Conservation (phyloP, 2,797 vertebrate species). For the Urosaurus nigricauda region DNA sequence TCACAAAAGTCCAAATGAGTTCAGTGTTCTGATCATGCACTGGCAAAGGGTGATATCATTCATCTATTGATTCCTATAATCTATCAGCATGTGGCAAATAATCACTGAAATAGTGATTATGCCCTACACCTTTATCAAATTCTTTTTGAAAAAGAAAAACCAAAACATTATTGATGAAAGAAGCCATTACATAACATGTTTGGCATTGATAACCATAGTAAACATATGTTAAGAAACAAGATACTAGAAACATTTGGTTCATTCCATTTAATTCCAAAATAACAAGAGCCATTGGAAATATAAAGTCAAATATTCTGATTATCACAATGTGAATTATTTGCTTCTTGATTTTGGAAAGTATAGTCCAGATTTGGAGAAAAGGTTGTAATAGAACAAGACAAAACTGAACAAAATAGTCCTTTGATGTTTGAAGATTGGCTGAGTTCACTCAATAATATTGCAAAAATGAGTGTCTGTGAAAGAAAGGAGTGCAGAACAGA, state of each 20-base stretch:
- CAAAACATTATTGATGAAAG: neutral
- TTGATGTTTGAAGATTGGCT: too few species aligned
- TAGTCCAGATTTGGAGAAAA: too few species aligned
- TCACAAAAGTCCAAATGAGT: neutral
- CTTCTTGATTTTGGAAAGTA: neutral
- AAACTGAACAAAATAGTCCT: too few species aligned
- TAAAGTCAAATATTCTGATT: neutral
- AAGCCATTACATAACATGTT: neutral
- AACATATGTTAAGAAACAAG: neutral
- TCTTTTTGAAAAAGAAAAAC: neutral
- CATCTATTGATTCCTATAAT: neutral
- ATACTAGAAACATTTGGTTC: neutral
- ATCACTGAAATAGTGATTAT: neutral
- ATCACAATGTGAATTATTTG: neutral
- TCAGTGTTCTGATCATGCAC: neutral
- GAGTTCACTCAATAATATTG: too few species aligned
- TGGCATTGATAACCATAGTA: conserved; percentile 3
- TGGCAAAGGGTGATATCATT: conserved; percentile 2
- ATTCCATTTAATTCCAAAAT: neutral
- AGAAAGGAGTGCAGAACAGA: too few species aligned
- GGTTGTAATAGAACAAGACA: too few species aligned
- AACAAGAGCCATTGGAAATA: neutral
- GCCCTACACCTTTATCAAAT: too few species aligned
- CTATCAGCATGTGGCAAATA: neutral
- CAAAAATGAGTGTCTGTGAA: too few species aligned